Base-by-base conservation (phyloP, 2,113 vertebrate genomes). In the Lampris megalopsis region DNA sequence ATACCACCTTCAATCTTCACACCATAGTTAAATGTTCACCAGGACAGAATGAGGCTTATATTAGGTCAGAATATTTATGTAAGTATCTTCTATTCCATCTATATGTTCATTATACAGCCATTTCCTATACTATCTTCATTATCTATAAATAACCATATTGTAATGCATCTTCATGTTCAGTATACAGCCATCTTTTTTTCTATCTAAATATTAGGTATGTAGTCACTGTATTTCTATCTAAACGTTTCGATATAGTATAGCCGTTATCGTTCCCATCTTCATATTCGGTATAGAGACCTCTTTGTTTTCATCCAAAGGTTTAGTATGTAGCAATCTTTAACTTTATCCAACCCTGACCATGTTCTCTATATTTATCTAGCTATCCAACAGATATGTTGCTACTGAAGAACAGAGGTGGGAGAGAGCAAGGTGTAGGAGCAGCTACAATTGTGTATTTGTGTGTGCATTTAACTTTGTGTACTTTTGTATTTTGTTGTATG, bases 351-450 rank as follows among this genome's bases (percentile, higher is more conserved):
- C 24, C 24, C 24, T 24, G 24, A 24, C 24, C 43, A 7, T 45
- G 4, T 45, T 45, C 24, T 35, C 47, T 45, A 45, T 48, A 6
- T 47, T 47, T 7, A 64, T 49, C 37, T 60, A 60, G 4, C 43
- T 60, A 60, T 45, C 43, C 43, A 45, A 5, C 43, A 45, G 43
- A 7, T 24, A 45, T 45, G 43, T 45, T 45, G 43, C 43, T 45
- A 2, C 43, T 45, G 43, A 63, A 37, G 61, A 48, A 7, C 43
- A 45, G 43, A 45, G 43, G 36, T 47, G 37, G 47, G 10, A 37
- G 36, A 63, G 62, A 63, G 63, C 45, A 64, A 64, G 36, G 35
- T 37, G 45, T 37, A 64, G 63, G 47, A 50, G 47, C 4, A 49
- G 47, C 63, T 64, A 35, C 11, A 49, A 38, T 35, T 50, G 10